phyloP scores from a whole-genome alignment of 2,113 vertebrate species.

The Salvelinus sp. region DNA sequence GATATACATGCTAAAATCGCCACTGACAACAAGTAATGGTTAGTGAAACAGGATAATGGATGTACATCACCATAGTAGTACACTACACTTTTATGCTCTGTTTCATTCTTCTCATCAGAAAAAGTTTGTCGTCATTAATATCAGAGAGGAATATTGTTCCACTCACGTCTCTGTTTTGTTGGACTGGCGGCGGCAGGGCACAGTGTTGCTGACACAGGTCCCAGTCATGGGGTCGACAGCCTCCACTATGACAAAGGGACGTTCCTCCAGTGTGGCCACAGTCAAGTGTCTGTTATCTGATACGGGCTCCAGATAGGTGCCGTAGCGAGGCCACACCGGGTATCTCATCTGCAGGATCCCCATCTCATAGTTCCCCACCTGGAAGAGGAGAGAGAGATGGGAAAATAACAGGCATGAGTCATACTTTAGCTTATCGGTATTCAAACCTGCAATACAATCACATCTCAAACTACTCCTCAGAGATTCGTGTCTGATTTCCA shows the following conservation, averaged over 20 bases:
- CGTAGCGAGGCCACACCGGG: conserved; percentile 95
- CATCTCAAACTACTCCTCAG: too few relatives aligned
- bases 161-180: conserved; percentile 88
- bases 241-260: conserved; percentile 97
- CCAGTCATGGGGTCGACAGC: conserved; percentile 86
- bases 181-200: conserved; percentile 93
- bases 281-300: conserved; percentile 91
- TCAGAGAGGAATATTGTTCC: too few relatives aligned
- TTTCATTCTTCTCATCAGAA: too few relatives aligned
- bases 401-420: not conserved
- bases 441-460: too few relatives aligned
- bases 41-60: too few relatives aligned
- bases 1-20: too few relatives aligned
- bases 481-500: not conserved
- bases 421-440: too few relatives aligned
- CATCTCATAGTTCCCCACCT: conserved; percentile 92
- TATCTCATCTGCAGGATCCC: conserved; percentile 95
- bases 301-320: conserved; percentile 87
- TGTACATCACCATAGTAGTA: too few relatives aligned
- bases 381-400: conserved; percentile 6
- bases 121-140: too few relatives aligned
- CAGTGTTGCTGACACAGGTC: conserved; percentile 93
- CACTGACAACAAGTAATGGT: too few relatives aligned
- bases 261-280: conserved; percentile 94
- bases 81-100: too few relatives aligned